Evolutionary conservation across 1,140 invertebrate species (phyloP), one percentile per base, ranked within the genome.

Genomic region (Psix sp.): DNA sequence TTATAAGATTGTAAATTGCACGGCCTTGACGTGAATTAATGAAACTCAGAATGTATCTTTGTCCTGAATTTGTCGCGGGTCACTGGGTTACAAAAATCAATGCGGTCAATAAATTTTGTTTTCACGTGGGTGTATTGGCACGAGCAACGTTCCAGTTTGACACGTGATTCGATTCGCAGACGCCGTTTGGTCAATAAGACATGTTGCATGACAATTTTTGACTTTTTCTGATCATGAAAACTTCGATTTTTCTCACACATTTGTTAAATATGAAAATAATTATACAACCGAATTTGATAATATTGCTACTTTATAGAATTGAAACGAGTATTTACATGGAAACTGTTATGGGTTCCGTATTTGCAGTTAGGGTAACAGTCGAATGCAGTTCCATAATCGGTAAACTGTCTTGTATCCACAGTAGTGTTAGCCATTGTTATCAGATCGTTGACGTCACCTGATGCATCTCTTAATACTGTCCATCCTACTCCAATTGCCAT

Each of bases 281-380:
- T n/a, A n/a, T n/a, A n/a, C n/a, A n/a, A 29, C n/a, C 7, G 7
- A 29, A 29, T 29, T 29, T 29, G 26, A 7, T 24, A 24, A 9
- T 9, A 5, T 24, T 6, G 29, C 29, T 6, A 33, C 4, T 33
- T 33, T 33, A 33, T 6, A 3, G 33, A 13, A 3, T 5, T 5
- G 6, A 35, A 13, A 13, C n/a, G 3, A 35, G 11, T 62, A 62
- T 51, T 68, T 78, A 95, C 93, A 83, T 94, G 92, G 76, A 93
- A 94, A 82, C 91, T 94, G 74, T 96, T 94, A 33, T 96, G 93
- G 26, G 94, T 88, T 5, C 96, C 96, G 82, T 92, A 97, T 2
- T 82, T 24, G 82, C 92, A 94, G 4, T 10, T 24, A 1, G 21
- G 7, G 11, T 83, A 6, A 7, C 81, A 84, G 29, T 86, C 81